Percentiles rank a stretch among this genome's conserved stretches.
Conservation (phyloP, 2,888 invertebrate genomes). For the Scaptomyza tumidula region DNA sequence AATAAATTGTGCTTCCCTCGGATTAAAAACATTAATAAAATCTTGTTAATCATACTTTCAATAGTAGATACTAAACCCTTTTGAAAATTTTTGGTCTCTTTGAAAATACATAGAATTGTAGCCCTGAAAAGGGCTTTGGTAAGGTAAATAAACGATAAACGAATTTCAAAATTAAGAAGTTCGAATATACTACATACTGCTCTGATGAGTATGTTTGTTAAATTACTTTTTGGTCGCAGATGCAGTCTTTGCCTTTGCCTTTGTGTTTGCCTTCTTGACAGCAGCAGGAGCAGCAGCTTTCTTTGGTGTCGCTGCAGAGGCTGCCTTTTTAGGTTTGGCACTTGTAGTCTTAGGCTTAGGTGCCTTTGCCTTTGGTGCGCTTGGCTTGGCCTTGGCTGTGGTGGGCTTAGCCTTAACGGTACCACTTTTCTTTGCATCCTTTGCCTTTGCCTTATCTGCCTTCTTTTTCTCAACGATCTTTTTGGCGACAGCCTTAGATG, state of each 20-base stretch:
- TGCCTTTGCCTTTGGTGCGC: constrained; percentile 34
- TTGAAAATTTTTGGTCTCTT: not conserved
- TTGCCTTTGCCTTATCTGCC: constrained; percentile 43
- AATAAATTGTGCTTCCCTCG: not conserved
- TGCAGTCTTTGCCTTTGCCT: constrained; percentile 32
- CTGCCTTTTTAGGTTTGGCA: constrained; percentile 42
- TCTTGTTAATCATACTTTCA: not conserved
- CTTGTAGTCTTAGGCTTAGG: constrained; percentile 37
- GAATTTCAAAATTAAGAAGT: not conserved
- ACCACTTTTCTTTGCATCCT: constrained; percentile 50
- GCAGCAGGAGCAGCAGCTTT: constrained; percentile 23
- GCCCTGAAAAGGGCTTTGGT: constrained; percentile 15
- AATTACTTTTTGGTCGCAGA: constrained; percentile 40
- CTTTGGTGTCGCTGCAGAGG: constrained; percentile 31
- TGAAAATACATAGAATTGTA: constrained; percentile 4
- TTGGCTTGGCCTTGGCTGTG: constrained; percentile 32
- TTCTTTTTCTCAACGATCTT: constrained; percentile 50
- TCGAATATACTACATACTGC: constrained; percentile 1
- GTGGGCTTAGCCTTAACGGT: constrained; percentile 45
- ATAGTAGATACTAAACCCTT: too few relatives aligned
- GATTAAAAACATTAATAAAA: too few relatives aligned
- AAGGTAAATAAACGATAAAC: not conserved
- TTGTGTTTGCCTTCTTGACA: constrained; percentile 48
- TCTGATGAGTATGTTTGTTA: not conserved
- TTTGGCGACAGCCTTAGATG: constrained; percentile 37